phyloP scores from a whole-genome alignment of 92 coral and sea anemone species.

The Zoanthus sociatus region DNA sequence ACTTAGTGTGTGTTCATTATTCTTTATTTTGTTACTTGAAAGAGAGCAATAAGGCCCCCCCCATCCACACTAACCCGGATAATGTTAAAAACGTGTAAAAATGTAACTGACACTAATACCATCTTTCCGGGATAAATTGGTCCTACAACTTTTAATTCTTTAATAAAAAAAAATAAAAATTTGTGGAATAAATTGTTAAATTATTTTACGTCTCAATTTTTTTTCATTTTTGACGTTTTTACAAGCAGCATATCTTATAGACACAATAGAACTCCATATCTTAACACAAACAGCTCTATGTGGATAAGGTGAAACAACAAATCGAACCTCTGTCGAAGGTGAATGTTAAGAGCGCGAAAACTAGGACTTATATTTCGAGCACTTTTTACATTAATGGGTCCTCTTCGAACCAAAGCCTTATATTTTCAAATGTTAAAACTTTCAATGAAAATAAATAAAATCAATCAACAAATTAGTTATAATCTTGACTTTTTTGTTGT shows the following conservation, averaged over 20 bases:
- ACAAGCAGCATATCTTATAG: neutral
- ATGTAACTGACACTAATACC: neutral
- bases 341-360: neutral
- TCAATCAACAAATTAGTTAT: neutral
- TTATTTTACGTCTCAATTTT: neutral
- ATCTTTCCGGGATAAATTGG: neutral
- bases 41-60: neutral
- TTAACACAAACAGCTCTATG: neutral
- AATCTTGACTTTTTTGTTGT: conserved; percentile 11
- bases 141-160: neutral
- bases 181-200: neutral
- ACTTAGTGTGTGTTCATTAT: conserved; percentile 3
- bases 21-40: neutral
- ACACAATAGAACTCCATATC: neutral
- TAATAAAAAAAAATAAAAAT: no score
- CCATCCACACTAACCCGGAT: conserved; percentile 4
- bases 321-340: conserved; percentile 1
- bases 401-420: conserved; percentile 3
- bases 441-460: neutral
- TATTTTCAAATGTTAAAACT: neutral
- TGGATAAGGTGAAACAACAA: neutral
- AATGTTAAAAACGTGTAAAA: neutral
- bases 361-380: neutral
- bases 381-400: neutral
- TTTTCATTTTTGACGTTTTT: neutral